Percentiles rank a stretch among this genome's conserved stretches.
Conservation (phyloP, 2,888 invertebrate species). For the Lasioglossum villosulum region DNA sequence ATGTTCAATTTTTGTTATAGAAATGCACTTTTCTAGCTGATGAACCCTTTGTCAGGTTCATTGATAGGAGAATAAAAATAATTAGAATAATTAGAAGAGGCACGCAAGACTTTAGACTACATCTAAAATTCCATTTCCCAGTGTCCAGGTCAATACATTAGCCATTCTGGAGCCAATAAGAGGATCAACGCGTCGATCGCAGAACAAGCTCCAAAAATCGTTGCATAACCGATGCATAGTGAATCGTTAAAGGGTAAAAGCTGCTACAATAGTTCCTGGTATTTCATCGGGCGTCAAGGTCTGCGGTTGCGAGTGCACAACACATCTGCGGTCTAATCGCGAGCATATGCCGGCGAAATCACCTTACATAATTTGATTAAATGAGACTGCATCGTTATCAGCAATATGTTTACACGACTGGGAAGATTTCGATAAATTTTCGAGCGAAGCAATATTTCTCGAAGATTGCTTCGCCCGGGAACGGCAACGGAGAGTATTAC, state of each 20-base stretch:
- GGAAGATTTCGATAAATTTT: slow-evolving; percentile 1
- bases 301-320: not conserved
- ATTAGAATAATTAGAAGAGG: too few species aligned
- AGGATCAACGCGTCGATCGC: not conserved
- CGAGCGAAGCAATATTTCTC: not conserved
- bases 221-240: not conserved
- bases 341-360: not conserved
- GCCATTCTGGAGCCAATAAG: not conserved
- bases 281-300: not conserved
- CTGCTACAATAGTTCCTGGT: not conserved
- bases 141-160: too few species aligned
- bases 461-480: not conserved
- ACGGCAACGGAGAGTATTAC: not conserved
- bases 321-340: not conserved
- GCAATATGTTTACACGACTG: not conserved
- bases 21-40: too few species aligned
- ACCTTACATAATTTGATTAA: slow-evolving; percentile 2
- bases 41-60: too few species aligned
- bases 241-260: not conserved
- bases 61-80: too few species aligned
- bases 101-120: too few species aligned
- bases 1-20: too few species aligned
- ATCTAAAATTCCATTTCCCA: too few species aligned
- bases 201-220: not conserved
- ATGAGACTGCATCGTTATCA: not conserved